Base-by-base conservation (phyloP, 2,113 vertebrate genomes). In the Rhadina sibilatrix region DNA sequence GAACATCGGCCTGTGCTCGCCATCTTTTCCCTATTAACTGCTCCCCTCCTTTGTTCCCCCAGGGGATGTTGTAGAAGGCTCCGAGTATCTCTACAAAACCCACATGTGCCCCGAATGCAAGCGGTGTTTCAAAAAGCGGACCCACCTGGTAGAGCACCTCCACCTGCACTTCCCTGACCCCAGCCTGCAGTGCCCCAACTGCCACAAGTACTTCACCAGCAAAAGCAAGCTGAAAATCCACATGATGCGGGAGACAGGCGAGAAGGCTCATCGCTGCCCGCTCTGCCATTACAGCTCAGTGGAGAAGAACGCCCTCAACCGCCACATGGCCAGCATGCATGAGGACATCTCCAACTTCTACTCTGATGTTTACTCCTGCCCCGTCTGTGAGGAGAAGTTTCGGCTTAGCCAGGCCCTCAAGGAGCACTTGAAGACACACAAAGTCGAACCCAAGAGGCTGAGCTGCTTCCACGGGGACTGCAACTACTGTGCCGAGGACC, bases 161-260 rank as follows among this genome's bases (percentile, higher is more conserved):
- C 99, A 98, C 50, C 90, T 99, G 23, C 99, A 99, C 87, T 99
- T 99, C 78, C 99, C 99, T 0, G 99, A 99, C 95, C 99, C 99
- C 33, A 98, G 97, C 76, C 98, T 99, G 77, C 99, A 99, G 97
- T 99, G 99, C 94, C 98, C 99, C 91, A 98, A 98, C 97, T 99
- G 99, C 96, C 97, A 98, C 94, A 99, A 98, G 72, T 98, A 98
- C 98, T 99, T 99, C 97, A 99, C 99, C 96, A 99, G 99, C 95
- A 99, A 99, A 89, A 99, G 99, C 98, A 99, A 99, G 93, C 98
- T 99, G 54, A 99, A 98, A 69, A 97, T 99, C 46, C 99, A 99
- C 64, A 97, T 98, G 94, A 98, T 99, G 83, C 98, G 99, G 5
- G 99, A 99, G 93, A 98, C 97, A 0, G 99, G 99, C 0, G 96